Conservation (phyloP, 2,888 invertebrate species). For the Pseudoips prasinana region DNA sequence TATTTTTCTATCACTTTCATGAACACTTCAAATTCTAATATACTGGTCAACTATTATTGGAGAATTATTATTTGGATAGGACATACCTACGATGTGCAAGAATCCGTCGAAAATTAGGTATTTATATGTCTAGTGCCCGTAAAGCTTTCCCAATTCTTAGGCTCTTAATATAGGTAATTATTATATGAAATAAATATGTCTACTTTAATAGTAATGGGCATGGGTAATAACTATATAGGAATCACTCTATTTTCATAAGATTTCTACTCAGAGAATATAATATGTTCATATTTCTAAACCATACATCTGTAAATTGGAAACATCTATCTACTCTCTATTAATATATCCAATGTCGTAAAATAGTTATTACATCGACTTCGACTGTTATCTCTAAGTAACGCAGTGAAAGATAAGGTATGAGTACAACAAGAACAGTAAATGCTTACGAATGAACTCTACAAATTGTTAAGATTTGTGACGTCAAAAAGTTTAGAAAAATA, state of each 20-base stretch:
- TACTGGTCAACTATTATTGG: slow-evolving; percentile 67
- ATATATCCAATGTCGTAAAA: slow-evolving; percentile 44
- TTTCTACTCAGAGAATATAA: slow-evolving; percentile 61
- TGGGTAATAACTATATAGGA: slow-evolving; percentile 30
- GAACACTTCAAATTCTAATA: slow-evolving; percentile 75
- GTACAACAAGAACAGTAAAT: slow-evolving; percentile 64
- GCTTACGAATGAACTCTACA: slow-evolving; percentile 62
- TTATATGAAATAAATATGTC: slow-evolving; percentile 14
- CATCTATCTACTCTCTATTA: slow-evolving; percentile 64
- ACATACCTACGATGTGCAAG: slow-evolving; percentile 33
- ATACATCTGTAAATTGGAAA: slow-evolving; percentile 53
- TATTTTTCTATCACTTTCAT: slow-evolving; percentile 76
- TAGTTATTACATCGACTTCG: slow-evolving; percentile 40
- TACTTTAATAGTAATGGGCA: slow-evolving; percentile 16
- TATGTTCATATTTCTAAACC: slow-evolving; percentile 49
- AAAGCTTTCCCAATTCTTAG: slow-evolving; percentile 34
- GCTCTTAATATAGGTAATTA: slow-evolving; percentile 26
- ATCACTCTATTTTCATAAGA: slow-evolving; percentile 54
- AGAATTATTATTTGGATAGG: slow-evolving; percentile 40
- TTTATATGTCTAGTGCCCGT: slow-evolving; percentile 22
- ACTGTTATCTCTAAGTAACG: slow-evolving; percentile 34
- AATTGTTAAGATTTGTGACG: slow-evolving; percentile 55
- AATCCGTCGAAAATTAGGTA: slow-evolving; percentile 35
- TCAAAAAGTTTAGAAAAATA: slow-evolving; percentile 81
- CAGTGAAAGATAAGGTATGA: slow-evolving; percentile 42